Evolutionary conservation across 2,888 invertebrate species (phyloP).

Genomic region (Mechanitis mazaeus): DNA sequence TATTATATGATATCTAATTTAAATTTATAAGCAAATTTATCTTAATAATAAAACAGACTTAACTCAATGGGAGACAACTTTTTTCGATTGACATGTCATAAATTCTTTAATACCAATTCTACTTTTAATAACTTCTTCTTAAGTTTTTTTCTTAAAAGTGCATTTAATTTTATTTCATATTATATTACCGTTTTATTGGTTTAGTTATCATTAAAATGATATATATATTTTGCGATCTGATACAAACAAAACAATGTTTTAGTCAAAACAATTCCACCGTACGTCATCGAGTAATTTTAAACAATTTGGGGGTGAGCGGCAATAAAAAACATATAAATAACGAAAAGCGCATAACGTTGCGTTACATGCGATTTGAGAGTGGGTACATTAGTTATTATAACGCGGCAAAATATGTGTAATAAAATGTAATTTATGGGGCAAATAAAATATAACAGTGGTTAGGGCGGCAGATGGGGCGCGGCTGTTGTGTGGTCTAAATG

Average conservation of each 20-base stretch:
- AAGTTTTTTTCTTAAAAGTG: too few relatives aligned
- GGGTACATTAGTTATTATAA: slow-evolving; percentile 78
- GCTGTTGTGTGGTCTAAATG: slow-evolving; percentile 35
- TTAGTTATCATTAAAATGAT: slow-evolving; percentile 10
- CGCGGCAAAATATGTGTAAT: slow-evolving; percentile 79
- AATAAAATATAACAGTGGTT: slow-evolving; percentile 77
- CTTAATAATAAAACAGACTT: too few relatives aligned
- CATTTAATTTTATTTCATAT: too few relatives aligned
- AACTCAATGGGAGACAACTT: too few relatives aligned
- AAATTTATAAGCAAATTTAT: too few relatives aligned
- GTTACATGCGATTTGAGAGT: slow-evolving; percentile 74
- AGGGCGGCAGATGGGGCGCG: slow-evolving; percentile 74
- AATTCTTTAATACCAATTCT: too few relatives aligned
- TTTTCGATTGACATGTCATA: too few relatives aligned
- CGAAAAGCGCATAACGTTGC: slow-evolving; percentile 63
- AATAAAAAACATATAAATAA: slow-evolving; percentile 68
- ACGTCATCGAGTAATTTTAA: slow-evolving; percentile 33
- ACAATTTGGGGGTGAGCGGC: slow-evolving; percentile 44
- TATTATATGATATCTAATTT: too few relatives aligned
- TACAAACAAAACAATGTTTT: slow-evolving; percentile 21
- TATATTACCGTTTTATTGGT: too few relatives aligned
- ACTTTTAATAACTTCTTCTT: too few relatives aligned
- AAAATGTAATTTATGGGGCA: slow-evolving; percentile 75
- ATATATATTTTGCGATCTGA: slow-evolving; percentile 14
- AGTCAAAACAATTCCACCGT: slow-evolving; percentile 22